Conservation (phyloP, 1,140 invertebrate species). For the Ceratina calcarata region DNA sequence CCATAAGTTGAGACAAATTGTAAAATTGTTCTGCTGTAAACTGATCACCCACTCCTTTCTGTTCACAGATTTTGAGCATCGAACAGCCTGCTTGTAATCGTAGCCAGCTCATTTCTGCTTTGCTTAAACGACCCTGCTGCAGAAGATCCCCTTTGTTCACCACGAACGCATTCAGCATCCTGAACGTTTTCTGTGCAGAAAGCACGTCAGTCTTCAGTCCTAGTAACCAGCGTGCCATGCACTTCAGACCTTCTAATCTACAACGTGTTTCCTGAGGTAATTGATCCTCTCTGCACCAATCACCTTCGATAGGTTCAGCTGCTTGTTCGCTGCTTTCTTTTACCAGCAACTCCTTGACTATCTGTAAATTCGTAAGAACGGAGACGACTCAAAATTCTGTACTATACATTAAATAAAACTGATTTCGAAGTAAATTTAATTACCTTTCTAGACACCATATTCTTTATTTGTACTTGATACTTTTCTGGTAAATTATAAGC, state of each 20-base stretch:
- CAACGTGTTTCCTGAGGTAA: conserved; percentile 95
- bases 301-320: conserved; percentile 81
- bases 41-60: conserved; percentile 96
- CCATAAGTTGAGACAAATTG: conserved; percentile 94
- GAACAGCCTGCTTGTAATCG: conserved; percentile 94
- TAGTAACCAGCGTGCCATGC: conserved; percentile 97
- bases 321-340: conserved; percentile 85
- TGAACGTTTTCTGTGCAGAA: conserved; percentile 95
- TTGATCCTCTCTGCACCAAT: conserved; percentile 94
- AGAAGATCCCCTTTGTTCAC: conserved; percentile 92
- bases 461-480: conserved; percentile 94
- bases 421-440: conserved; percentile 21
- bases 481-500: conserved; percentile 94
- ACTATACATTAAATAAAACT: conserved; percentile 19
- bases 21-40: conserved; percentile 97
- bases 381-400: background rate
- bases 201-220: conserved; percentile 93
- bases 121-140: conserved; percentile 87
- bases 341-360: conserved; percentile 96
- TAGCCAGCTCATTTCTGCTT: conserved; percentile 95
- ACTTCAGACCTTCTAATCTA: conserved; percentile 96
- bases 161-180: conserved; percentile 94
- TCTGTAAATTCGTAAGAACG: conserved; percentile 79
- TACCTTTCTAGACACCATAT: conserved; percentile 95
- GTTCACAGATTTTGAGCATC: conserved; percentile 97